phyloP scores from a whole-genome alignment of 2,113 vertebrate species.

The Lonchura striata region DNA sequence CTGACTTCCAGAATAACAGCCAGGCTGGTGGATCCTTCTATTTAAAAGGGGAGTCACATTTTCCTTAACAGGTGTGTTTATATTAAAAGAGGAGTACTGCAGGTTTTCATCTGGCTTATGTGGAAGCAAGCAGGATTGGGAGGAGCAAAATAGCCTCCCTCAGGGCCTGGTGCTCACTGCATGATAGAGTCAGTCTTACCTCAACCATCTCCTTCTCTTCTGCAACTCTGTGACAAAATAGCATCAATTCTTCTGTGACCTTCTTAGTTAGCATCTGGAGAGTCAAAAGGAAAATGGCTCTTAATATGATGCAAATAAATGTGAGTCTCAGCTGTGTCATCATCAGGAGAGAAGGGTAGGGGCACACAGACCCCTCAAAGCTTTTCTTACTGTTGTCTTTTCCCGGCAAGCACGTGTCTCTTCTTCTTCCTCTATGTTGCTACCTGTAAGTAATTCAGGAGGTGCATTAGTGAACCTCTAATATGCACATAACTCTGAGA shows the following conservation, averaged over 20 bases:
- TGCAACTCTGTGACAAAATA: slow-evolving; percentile 61
- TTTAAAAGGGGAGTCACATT: not conserved
- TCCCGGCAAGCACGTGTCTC: not conserved
- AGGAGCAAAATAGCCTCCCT: not conserved
- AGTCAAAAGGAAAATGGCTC: not conserved
- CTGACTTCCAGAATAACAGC: not conserved
- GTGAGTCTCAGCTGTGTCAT: not conserved
- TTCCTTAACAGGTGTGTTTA: fast-evolving
- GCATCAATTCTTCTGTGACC: slow-evolving; percentile 61
- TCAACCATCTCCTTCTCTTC: slow-evolving; percentile 67
- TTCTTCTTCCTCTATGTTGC: slow-evolving; percentile 22
- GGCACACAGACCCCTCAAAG: not conserved
- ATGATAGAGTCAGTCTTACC: slow-evolving; percentile 50
- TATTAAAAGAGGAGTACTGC: fast-evolving
- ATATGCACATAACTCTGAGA: not conserved
- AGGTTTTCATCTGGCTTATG: not conserved
- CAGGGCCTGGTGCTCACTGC: not conserved
- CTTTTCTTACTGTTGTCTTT: slow-evolving; percentile 65
- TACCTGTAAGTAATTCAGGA: slow-evolving; percentile 55
- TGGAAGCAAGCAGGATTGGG: not conserved
- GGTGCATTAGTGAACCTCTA: not conserved
- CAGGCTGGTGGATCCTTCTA: fast-evolving
- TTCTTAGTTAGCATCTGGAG: slow-evolving; percentile 67
- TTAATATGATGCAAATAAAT: not conserved
- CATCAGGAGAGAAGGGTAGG: not conserved